Evolutionary conservation across 2,888 invertebrate genomes (phyloP).

Genomic region (Phorcus lineatus): DNA sequence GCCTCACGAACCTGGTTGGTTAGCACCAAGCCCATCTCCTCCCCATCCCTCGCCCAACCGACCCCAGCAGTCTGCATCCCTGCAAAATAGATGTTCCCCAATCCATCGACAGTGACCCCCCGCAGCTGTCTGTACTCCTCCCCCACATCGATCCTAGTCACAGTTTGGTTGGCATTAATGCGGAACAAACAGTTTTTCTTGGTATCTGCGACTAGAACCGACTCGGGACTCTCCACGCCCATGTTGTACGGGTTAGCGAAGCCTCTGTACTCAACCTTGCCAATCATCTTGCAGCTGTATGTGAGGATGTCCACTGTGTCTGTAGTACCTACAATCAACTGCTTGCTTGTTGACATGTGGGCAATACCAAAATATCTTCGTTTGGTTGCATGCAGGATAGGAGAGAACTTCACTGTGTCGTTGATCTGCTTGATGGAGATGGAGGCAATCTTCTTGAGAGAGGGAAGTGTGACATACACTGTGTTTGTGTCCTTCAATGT

Average conservation of each 20-base stretch:
- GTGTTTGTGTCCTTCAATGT: not conserved
- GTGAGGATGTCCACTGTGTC: not conserved
- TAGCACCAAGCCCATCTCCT: not conserved
- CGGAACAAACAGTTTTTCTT: not conserved
- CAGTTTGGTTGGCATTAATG: not conserved
- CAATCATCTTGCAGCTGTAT: not conserved
- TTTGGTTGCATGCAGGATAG: not conserved
- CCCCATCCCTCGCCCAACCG: not conserved
- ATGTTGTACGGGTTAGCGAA: conserved; percentile 5
- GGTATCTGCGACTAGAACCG: not conserved
- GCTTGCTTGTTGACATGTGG: not conserved
- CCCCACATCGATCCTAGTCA: not conserved
- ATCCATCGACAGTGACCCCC: not conserved
- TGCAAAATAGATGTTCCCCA: not conserved
- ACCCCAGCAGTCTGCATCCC: not conserved
- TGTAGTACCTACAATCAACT: not conserved
- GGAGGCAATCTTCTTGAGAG: not conserved
- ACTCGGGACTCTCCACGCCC: not conserved
- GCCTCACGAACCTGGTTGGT: not conserved
- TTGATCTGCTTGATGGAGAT: not conserved
- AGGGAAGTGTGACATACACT: not conserved
- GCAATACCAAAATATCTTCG: conserved; percentile 7
- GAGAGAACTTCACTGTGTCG: not conserved
- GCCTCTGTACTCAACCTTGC: not conserved
- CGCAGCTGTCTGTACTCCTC: not conserved